Evolutionary conservation across 2,113 vertebrate genomes (phyloP).

Genomic region (Empidonax traillii): DNA sequence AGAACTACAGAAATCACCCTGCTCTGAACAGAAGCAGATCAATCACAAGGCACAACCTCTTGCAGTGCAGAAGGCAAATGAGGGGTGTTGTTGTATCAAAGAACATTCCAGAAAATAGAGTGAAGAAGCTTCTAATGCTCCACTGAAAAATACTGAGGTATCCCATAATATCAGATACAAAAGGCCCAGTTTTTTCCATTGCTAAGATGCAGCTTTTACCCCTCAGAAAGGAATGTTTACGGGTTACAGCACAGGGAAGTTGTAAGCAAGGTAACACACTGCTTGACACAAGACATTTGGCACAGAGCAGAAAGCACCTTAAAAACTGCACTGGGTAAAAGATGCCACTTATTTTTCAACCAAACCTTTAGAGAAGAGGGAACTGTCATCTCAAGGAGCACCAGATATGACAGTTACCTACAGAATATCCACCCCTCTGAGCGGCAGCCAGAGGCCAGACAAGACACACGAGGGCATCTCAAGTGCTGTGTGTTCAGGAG

Average conservation of each 20-base stretch:
- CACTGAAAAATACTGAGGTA: neutral
- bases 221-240: neutral
- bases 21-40: neutral
- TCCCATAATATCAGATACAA: neutral
- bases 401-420: neutral
- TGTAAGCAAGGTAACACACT: neutral
- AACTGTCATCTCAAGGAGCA: neutral
- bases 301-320: neutral
- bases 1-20: neutral
- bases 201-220: neutral
- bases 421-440: neutral
- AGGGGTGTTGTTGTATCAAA: neutral
- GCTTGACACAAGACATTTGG: neutral
- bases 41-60: neutral
- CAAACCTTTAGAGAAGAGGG: neutral
- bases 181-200: neutral
- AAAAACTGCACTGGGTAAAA: neutral
- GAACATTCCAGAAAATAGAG: neutral
- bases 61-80: neutral
- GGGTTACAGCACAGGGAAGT: neutral
- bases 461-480: rapidly evolving
- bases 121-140: neutral
- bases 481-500: neutral
- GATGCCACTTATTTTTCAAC: neutral
- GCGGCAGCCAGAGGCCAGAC: neutral